These are phyloP conservation scores for Corythornis vintsioides DNA, from an alignment of 2,113 vertebrate species.

Conservation along the genomic window DNA sequence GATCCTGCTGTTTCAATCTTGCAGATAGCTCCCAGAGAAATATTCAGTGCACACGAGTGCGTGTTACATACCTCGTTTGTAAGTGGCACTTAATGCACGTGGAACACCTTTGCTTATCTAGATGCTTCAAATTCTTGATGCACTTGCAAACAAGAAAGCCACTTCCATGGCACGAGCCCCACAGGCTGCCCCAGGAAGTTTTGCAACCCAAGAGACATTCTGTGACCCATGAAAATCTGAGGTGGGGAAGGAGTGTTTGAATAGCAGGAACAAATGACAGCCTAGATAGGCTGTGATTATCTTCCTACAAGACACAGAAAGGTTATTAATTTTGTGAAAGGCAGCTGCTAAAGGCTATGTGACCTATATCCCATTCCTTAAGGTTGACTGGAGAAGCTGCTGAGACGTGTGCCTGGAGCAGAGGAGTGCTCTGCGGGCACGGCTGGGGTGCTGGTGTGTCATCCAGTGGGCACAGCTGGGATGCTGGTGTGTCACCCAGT, in stretches of 20 bases:
- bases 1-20: not conserved
- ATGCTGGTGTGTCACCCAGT: no score
- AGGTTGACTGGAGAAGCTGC: not conserved
- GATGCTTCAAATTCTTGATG: conserved; percentile 38
- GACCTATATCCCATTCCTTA: not conserved
- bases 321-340: conserved; percentile 20
- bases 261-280: conserved; percentile 34
- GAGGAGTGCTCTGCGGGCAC: not conserved
- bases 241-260: conserved; percentile 27
- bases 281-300: not conserved
- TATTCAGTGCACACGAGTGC: not conserved
- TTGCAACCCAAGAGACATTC: not conserved
- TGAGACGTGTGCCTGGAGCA: not conserved
- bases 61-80: not conserved
- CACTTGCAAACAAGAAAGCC: conserved; percentile 20
- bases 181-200: not conserved
- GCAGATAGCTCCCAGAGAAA: not conserved
- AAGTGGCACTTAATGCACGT: conserved; percentile 33
- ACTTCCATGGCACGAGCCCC: not conserved
- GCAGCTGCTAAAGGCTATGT: not conserved
- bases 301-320: not conserved
- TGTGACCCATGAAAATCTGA: not conserved
- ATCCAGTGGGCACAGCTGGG: not conserved
- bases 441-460: not conserved
- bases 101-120: conserved; percentile 28